Evolutionary conservation across 2,888 invertebrate species (phyloP).

Genomic region (Hylaea fasciaria): DNA sequence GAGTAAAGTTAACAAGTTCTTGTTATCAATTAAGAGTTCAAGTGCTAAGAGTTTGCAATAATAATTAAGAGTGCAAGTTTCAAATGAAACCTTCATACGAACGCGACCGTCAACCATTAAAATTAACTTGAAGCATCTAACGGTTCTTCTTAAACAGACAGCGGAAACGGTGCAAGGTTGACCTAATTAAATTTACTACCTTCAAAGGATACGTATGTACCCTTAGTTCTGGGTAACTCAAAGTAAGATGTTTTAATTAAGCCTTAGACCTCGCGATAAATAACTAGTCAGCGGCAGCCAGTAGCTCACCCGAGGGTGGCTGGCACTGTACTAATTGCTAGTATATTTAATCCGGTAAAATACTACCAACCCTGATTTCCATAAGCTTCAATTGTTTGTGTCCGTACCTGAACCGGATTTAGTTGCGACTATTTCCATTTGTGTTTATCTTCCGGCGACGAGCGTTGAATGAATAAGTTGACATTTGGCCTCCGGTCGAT

Average conservation of each 20-base stretch:
- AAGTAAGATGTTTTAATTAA: constrained; percentile 84
- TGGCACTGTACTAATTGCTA: constrained; percentile 80
- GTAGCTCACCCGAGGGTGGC: constrained; percentile 44
- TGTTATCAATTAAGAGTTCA: too few relatives aligned
- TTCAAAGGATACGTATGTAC: constrained; percentile 61
- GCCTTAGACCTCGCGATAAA: constrained; percentile 81
- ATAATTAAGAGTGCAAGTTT: too few relatives aligned
- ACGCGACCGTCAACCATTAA: background rate
- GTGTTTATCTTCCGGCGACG: constrained; percentile 71
- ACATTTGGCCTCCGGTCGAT: constrained; percentile 55
- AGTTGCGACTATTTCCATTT: constrained; percentile 73
- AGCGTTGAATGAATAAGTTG: constrained; percentile 68
- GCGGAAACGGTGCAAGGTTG: constrained; percentile 52
- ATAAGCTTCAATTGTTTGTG: constrained; percentile 83
- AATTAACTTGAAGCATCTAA: background rate
- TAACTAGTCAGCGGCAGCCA: constrained; percentile 67
- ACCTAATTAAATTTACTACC: constrained; percentile 68
- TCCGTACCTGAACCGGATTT: constrained; percentile 73
- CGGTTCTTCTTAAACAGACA: constrained; percentile 25
- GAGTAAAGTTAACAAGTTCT: too few relatives aligned
- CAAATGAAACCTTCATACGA: background rate
- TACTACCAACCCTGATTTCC: constrained; percentile 80
- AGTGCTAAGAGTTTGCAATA: too few relatives aligned
- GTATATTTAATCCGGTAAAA: constrained; percentile 83
- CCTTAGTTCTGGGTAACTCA: constrained; percentile 65